Evolutionary conservation across 1,140 invertebrate genomes (phyloP).

Genomic region (Pollicipes pollicipes): DNA sequence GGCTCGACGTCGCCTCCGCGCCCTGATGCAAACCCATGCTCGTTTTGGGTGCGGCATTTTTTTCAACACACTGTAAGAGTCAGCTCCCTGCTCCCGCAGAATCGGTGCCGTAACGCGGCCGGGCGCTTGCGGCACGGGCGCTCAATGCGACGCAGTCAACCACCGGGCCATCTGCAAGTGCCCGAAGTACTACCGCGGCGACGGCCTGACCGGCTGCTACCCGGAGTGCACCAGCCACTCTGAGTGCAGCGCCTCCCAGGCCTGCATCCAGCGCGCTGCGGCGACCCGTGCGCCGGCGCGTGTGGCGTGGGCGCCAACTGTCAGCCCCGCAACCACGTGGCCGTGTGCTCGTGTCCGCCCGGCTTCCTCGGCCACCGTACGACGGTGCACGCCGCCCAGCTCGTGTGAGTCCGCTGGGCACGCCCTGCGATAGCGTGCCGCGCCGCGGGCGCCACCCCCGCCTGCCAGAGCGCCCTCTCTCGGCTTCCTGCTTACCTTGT

Average conservation of each 20-base stretch:
- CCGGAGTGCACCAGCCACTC: slow-evolving; percentile 25
- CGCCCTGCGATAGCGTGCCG: too few species aligned
- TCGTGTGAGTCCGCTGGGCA: too few species aligned
- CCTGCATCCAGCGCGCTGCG: slow-evolving; percentile 56
- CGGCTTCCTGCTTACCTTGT: too few species aligned
- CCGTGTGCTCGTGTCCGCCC: slow-evolving; percentile 60
- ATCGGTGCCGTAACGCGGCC: slow-evolving; percentile 23
- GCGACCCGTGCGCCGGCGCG: slow-evolving; percentile 46
- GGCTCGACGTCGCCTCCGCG: too few species aligned
- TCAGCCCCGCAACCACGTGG: slow-evolving; percentile 51
- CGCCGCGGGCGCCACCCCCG: too few species aligned
- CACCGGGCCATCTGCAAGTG: slow-evolving; percentile 45
- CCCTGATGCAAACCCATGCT: too few species aligned
- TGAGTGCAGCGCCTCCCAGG: slow-evolving; percentile 25
- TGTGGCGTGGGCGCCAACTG: slow-evolving; percentile 65
- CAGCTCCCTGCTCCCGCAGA: too few species aligned
- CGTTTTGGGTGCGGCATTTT: too few species aligned
- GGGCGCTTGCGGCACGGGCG: slow-evolving; percentile 21
- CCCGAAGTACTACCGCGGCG: slow-evolving; percentile 37
- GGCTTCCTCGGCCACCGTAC: slow-evolving; percentile 76
- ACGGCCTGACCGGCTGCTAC: slow-evolving; percentile 24
- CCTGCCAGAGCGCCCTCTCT: too few species aligned
- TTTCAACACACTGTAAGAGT: too few species aligned
- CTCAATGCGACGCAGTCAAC: slow-evolving; percentile 21
- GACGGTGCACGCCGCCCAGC: slow-evolving; percentile 57